Evolutionary conservation across 2,888 invertebrate genomes (phyloP).

Genomic region (Drosophila cyrtoloma): DNA sequence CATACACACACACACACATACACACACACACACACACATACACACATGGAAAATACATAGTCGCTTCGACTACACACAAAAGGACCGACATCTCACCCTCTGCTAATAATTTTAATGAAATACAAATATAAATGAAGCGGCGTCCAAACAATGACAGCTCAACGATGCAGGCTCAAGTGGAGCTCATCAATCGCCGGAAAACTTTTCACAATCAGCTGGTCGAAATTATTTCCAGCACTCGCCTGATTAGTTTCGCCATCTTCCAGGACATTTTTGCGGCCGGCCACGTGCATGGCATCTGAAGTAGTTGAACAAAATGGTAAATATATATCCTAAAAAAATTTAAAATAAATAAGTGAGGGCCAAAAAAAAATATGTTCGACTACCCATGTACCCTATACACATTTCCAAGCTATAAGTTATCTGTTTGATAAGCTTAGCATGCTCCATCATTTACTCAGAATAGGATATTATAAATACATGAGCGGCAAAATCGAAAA

Average conservation of each 20-base stretch:
- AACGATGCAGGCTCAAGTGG: slow-evolving; percentile 41
- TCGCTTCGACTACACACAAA: slow-evolving; percentile 3
- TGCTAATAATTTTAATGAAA: slow-evolving; percentile 78
- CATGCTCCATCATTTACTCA: neutral
- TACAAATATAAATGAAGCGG: slow-evolving; percentile 76
- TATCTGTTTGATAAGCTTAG: neutral
- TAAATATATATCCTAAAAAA: slow-evolving; percentile 23
- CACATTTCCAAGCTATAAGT: neutral
- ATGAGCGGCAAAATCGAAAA: slow-evolving; percentile 35
- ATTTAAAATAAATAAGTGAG: slow-evolving; percentile 65
- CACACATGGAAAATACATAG: slow-evolving; percentile 2
- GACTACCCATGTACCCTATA: slow-evolving; percentile 11
- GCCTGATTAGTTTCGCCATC: slow-evolving; percentile 71
- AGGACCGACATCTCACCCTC: slow-evolving; percentile 10
- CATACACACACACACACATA: slow-evolving; percentile 12
- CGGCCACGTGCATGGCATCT: slow-evolving; percentile 67
- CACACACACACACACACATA: slow-evolving; percentile 2
- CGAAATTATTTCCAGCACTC: slow-evolving; percentile 74
- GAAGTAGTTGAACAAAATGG: slow-evolving; percentile 60
- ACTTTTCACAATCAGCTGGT: slow-evolving; percentile 57
- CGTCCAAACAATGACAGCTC: slow-evolving; percentile 69
- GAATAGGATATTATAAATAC: slow-evolving; percentile 26
- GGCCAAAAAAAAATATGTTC: neutral
- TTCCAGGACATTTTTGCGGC: slow-evolving; percentile 66
- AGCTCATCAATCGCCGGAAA: slow-evolving; percentile 67